Evolutionary conservation across 2,113 vertebrate genomes (phyloP), one percentile per base, ranked within the genome.

Genomic region (Passerina amoena): DNA sequence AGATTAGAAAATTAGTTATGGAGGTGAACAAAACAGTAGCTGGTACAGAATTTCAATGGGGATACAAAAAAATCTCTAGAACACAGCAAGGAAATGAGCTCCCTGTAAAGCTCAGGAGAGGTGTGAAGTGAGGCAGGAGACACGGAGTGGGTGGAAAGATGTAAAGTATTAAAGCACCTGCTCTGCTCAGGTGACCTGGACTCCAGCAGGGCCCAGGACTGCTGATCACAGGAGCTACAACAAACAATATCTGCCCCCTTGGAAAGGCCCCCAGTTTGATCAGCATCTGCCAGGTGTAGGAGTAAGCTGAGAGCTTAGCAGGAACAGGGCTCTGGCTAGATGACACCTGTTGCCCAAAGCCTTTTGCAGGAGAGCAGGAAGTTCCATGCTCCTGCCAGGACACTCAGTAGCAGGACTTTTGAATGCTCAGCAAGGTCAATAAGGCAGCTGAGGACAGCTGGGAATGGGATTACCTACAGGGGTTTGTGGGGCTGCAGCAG

Each of bases 321-420:
- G 56, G 51, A 64, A 6, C 2, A 44, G 27, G 33, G 4, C 4
- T 63, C 61, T 0, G 0, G 4, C n/a, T 3, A 22, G 86, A 19
- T 10, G 22, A 40, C 6, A 88, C 5, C 28, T 10, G 16, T 53
- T 53, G 23, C 19, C 56, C 48, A 45, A 59, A 48, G 51, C 12
- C 12, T 30, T 4, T 23, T 80, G 30, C 17, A 89, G 53, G 44
- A 82, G 50, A 79, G 28, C 23, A 51, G 24, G 56, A 23, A 31
- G 30, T 30, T 66, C 68, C 14, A 9, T 6, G 12, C 37, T 37
- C 37, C 37, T 37, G 37, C 47, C 61, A 71, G 53, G n/a, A 82
- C 48, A 24, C 37, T 60, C 77, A 40, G 38, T 3, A 78, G 56
- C 12, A 64, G 30, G 24, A 57, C 13, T 40, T 73, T 2, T 0